A percentile compares a stretch with the other conserved stretches of the same genome.
Conservation (phyloP, 2,888 invertebrate genomes). For the Polydrusus pterygomalis region DNA sequence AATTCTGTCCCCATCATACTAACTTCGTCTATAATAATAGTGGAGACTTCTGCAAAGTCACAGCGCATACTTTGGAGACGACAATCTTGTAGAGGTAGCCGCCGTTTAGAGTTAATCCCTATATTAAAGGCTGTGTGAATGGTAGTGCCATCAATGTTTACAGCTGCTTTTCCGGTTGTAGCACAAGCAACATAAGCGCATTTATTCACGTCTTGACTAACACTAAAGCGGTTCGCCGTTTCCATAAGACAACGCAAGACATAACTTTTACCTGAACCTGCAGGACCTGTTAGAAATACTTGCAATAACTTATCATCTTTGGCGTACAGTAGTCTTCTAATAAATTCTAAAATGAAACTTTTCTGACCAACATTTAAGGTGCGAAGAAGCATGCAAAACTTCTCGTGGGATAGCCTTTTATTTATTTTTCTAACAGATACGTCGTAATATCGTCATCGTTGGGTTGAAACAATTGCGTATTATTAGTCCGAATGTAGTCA, state of each 20-base stretch:
- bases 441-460: too few relatives aligned
- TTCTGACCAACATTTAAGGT: too few relatives aligned
- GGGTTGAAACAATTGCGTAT: too few relatives aligned
- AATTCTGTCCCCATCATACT: slow-evolving; percentile 52
- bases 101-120: slow-evolving; percentile 35
- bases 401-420: too few relatives aligned
- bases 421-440: too few relatives aligned
- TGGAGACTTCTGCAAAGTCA: slow-evolving; percentile 36
- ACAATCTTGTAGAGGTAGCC: neutral
- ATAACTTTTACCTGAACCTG: slow-evolving; percentile 62
- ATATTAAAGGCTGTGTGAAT: slow-evolving; percentile 50
- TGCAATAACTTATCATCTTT: slow-evolving; percentile 5
- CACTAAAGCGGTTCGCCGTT: slow-evolving; percentile 13
- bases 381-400: too few relatives aligned
- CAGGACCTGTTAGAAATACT: slow-evolving; percentile 18
- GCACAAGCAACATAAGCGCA: slow-evolving; percentile 56
- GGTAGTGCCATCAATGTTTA: slow-evolving; percentile 67
- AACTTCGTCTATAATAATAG: slow-evolving; percentile 59
- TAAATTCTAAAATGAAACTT: too few relatives aligned
- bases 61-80: slow-evolving; percentile 38
- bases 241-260: slow-evolving; percentile 60
- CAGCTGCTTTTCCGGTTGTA: slow-evolving; percentile 65
- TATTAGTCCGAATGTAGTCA: too few relatives aligned
- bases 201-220: slow-evolving; percentile 50
- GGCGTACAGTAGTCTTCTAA: too few relatives aligned